Evolutionary conservation across 2,113 vertebrate genomes (phyloP).

Genomic region (Ictalurus punctatus): DNA sequence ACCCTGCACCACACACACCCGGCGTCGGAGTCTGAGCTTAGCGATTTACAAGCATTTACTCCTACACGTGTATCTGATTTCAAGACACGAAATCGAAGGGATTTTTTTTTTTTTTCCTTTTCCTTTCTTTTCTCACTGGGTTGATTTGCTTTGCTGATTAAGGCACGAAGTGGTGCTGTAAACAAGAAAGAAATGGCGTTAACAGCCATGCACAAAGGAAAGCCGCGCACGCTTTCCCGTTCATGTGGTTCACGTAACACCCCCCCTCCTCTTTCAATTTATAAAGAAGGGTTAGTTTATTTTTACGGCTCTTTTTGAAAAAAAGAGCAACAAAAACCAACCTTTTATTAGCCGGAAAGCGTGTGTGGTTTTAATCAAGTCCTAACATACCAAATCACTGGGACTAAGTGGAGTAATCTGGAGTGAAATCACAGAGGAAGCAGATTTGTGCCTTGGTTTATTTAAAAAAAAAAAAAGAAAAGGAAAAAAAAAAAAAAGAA

Average conservation of each 20-base stretch:
- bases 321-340: not conserved
- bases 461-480: too few species aligned
- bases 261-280: conserved; percentile 3
- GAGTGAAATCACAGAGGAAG: not conserved
- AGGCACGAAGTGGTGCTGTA: conserved; percentile 26
- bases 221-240: not conserved
- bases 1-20: conserved; percentile 19
- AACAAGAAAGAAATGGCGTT: conserved; percentile 40
- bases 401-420: not conserved
- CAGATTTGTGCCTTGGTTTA: not conserved
- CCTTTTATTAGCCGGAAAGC: conserved; percentile 50
- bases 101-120: not conserved
- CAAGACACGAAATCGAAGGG: conserved; percentile 38
- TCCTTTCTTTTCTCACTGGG: conserved; percentile 20
- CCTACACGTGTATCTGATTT: conserved; percentile 55
- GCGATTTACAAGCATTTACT: conserved; percentile 48
- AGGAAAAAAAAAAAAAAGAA: too few species aligned
- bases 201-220: conserved; percentile 51
- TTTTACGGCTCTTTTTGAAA: conserved; percentile 54
- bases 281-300: conserved; percentile 16
- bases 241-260: conserved; percentile 56
- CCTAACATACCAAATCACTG: not conserved
- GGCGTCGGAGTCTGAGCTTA: conserved; percentile 35
- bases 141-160: conserved; percentile 52
- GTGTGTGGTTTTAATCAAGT: conserved; percentile 50